Evolutionary conservation across 1,140 invertebrate species (phyloP).

Genomic region (Anoplophora glabripennis): DNA sequence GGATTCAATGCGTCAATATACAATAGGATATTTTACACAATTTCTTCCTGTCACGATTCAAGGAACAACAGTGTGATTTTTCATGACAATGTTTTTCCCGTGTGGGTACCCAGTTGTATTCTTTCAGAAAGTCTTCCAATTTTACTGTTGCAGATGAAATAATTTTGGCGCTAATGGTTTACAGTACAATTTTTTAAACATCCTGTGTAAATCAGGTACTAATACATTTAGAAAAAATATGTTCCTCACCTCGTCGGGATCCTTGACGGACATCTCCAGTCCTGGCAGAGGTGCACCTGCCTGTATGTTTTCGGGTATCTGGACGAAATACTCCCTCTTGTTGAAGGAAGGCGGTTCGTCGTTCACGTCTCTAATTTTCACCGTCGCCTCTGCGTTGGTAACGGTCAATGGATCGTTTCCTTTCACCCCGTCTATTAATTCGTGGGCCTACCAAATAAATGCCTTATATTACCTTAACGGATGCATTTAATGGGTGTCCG

Average conservation of each 20-base stretch:
- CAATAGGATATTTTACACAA: too few relatives aligned
- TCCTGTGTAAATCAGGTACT: too few relatives aligned
- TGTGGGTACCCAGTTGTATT: too few relatives aligned
- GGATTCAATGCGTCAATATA: too few relatives aligned
- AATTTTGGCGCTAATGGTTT: too few relatives aligned
- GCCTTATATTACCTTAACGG: background rate
- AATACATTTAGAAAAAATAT: background rate
- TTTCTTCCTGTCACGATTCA: too few relatives aligned
- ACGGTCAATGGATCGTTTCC: conserved; percentile 65
- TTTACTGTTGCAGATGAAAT: too few relatives aligned
- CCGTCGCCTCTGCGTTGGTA: conserved; percentile 67
- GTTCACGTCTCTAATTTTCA: conserved; percentile 90
- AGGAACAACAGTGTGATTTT: too few relatives aligned
- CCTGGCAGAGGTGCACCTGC: conserved; percentile 77
- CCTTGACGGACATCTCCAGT: conserved; percentile 81
- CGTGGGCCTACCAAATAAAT: conserved; percentile 58
- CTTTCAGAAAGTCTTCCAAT: too few relatives aligned
- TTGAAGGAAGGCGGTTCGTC: conserved; percentile 87
- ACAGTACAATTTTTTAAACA: too few relatives aligned
- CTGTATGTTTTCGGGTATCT: conserved; percentile 78
- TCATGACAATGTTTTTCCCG: too few relatives aligned
- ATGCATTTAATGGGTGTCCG: too few relatives aligned
- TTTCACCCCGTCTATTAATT: conserved; percentile 69
- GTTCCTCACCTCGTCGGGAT: conserved; percentile 75
- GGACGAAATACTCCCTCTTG: conserved; percentile 74